Evolutionary conservation across 2,888 invertebrate species (phyloP), one percentile per base, ranked within the genome.

Genomic region (Brenthis daphne): DNA sequence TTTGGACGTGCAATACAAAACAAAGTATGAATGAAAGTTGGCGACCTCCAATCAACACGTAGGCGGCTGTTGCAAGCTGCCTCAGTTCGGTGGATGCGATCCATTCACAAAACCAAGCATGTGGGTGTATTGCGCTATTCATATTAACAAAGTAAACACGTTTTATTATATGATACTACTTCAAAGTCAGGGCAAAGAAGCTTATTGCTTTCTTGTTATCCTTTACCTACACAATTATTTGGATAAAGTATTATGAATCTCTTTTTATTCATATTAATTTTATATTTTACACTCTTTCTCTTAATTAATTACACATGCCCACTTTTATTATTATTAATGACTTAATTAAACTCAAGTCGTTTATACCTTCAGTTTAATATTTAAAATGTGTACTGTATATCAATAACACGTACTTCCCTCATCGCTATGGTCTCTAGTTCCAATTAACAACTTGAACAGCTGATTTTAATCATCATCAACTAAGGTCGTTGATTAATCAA

Each of bases 21-120:
- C 67, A 64, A 61, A 72, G 69, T 83, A 88, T 92, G 90, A 92
- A 92, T 90, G 92, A 92, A 92, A 92, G 92, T 91, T 88, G 91
- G 83, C 86, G 92, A 88, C 92, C 92, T 92, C 90, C 87, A 82
- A 57, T 61, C 75, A 73, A 68, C 73, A 84, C 87, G 92, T 92
- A 87, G 92, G 92, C 86, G 90, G 79, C 83, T 89, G 88, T 86
- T 88, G 90, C 88, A 90, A 89, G 80, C 71, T 71, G 73, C 71
- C 75, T 73, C 72, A 74, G 64, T 70, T 74, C 72, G 64, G 74
- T 72, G 70, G 73, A 76, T 79, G 69, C 74, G 78, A 74, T 87
- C 88, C 90, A 90, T 89, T 90, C 90, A 90, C 89, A 88, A 89
- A 80, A 74, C 72, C 69, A 69, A 75, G 73, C 69, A 75, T 73